Conservation (phyloP, 1,140 invertebrate genomes). For the Orchestia grillus region DNA sequence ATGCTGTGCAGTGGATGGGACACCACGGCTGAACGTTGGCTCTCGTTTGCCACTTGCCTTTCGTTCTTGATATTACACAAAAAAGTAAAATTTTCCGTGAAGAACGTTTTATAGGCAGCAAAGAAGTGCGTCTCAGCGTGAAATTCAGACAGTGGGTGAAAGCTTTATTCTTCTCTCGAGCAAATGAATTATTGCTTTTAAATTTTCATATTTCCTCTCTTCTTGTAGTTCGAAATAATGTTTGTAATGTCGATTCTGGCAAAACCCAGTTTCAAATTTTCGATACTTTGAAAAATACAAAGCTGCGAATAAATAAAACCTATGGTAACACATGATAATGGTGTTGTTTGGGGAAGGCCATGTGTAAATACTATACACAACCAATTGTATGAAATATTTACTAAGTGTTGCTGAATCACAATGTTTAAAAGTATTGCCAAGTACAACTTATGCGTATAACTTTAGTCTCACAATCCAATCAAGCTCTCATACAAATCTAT, state of each 20-base stretch:
- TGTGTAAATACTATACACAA: background rate
- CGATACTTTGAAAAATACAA: background rate
- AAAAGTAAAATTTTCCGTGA: background rate
- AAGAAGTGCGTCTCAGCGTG: background rate
- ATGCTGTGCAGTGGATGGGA: background rate
- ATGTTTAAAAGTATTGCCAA: background rate
- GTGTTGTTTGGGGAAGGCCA: background rate
- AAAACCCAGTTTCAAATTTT: background rate
- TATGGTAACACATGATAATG: background rate
- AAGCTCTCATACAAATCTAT: background rate
- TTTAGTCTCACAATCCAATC: background rate
- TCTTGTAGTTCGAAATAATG: background rate
- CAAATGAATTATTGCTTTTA: background rate
- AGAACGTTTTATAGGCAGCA: background rate
- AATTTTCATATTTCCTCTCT: background rate
- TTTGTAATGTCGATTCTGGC: background rate
- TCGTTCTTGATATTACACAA: background rate
- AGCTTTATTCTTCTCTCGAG: background rate
- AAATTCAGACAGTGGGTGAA: background rate
- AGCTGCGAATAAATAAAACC: background rate
- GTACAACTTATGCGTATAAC: too few species aligned
- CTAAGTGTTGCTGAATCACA: background rate
- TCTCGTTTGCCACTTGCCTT: background rate
- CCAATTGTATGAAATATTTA: background rate
- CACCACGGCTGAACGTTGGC: background rate